Evolutionary conservation across 2,888 invertebrate genomes (phyloP), one percentile per base, ranked within the genome.

Genomic region (Lymantria dispar): DNA sequence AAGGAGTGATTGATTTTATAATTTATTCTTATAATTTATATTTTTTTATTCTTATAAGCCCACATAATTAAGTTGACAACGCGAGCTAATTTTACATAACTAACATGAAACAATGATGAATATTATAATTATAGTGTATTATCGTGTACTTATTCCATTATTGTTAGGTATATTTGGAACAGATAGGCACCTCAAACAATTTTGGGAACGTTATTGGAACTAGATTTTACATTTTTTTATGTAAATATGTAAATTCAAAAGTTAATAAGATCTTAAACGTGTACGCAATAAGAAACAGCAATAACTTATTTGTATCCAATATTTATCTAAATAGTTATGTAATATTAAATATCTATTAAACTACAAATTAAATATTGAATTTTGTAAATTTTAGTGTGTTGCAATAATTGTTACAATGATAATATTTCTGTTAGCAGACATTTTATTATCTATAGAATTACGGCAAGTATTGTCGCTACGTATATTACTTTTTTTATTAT

Each of bases 191-290:
- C 33, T 33, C 8, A 33, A 33, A 10, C 5, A 10, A 10, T 33
- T 33, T 33, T 10, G 9, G 8, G 33, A 10, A 7, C 8, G 33
- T 33, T 10, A 10, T 33, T 33, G 33, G 33, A 33, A n/a, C 2
- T n/a, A 9, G 11, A 12, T 12, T 13, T 8, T 12, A n/a, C 12
- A n/a, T 38, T 38, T n/a, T 52, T 59, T 58, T 58, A 58, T 78
- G 78, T 78, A 79, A 69, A 79, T 79, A 80, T 78, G 70, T 76
- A 74, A 68, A 73, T 74, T 73, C 64, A 56, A 60, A 64, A 59
- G 56, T 62, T 52, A 58, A 51, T 74, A 71, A 62, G 65, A 60
- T 63, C 55, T 68, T 54, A 45, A 53, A 57, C 50, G 45, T 52
- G 47, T 56, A 47, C 45, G 44, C 45, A 46, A 48, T 45, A 45